Base-by-base conservation (phyloP, 2,797 vertebrate genomes). In the Eupleurogrammus muticus region DNA sequence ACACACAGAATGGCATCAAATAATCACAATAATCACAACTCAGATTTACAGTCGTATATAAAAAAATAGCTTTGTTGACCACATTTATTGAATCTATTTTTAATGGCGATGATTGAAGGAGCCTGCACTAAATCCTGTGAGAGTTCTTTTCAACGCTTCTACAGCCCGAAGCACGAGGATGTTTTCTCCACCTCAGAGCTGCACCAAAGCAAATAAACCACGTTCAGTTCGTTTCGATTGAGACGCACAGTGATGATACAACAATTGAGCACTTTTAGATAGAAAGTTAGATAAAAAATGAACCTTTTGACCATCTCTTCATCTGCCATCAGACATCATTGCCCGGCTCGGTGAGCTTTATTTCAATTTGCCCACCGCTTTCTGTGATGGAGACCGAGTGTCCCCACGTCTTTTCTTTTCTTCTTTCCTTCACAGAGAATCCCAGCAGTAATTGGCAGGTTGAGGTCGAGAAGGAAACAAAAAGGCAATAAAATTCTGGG, bases 391-490 rank as follows among this genome's bases (percentile, higher is more conserved):
- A 77, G 67, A 79, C 59, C 44, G 47, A 85, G 61, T 61, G 61
- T 44, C 57, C 35, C 5, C 5, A 5, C 20, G 53, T 84, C 48
- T 53, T 81, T 74, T 70, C 28, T 66, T 73, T 63, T 65, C 13
- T 67, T 73, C 44, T 70, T 76, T 55, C 44, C 53, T 73, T 53
- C 52, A 38, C n/a, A 0, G 17, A 35, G 35, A 71, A 56, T 51
- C 60, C 28, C 69, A 55, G 75, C 55, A 16, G 46, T 82, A 88
- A 86, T 86, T 88, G 73, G 60, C 80, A 75, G 66, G 70, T 61
- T 68, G 60, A 70, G 55, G 49, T 75, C 82, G 65, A 73, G 70
- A 71, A 53, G 48, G 47, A 84, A 79, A 84, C 47, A 70, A 73
- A 84, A 80, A 57, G 62, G 35, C 5, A 28, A 28, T 2, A 11